Conservation (phyloP, 2,113 vertebrate species). For the Thunnus thynnus region DNA sequence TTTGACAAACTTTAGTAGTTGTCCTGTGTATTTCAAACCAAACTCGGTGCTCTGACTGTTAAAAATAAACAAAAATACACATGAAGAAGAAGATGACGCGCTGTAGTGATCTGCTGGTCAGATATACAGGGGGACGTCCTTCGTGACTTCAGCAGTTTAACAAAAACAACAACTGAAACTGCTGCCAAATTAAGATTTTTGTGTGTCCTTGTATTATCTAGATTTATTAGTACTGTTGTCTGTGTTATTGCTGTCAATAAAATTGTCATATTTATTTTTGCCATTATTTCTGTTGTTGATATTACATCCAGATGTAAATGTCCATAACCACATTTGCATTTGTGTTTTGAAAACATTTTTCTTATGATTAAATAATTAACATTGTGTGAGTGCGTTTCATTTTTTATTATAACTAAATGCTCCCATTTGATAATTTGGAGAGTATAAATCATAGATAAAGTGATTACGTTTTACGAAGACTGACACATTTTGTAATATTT, state of each 20-base stretch:
- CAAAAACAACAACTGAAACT: not conserved
- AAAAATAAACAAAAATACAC: not conserved
- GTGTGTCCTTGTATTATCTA: constrained; percentile 1
- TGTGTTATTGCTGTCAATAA: not conserved
- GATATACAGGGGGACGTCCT: not conserved
- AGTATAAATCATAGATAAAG: too few species aligned
- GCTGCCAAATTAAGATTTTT: constrained; percentile 30
- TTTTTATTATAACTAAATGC: not conserved
- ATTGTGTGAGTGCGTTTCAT: not conserved
- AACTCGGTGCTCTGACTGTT: not conserved
- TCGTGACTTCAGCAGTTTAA: constrained; percentile 8
- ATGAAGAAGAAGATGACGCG: not conserved
- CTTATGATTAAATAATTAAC: constrained; percentile 25
- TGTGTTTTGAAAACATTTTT: constrained; percentile 1
- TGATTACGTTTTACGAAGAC: too few species aligned
- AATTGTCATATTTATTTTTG: not conserved
- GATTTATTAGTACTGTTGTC: not conserved
- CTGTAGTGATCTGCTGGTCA: constrained; percentile 50
- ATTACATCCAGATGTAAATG: not conserved
- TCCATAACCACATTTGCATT: not conserved
- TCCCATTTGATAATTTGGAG: too few species aligned
- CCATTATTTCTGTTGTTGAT: constrained; percentile 13
- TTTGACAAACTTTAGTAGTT: not conserved
- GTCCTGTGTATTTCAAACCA: not conserved
- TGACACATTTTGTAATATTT: too few species aligned